Conservation (phyloP, 2,797 vertebrate species). For the Channallabes apus region DNA sequence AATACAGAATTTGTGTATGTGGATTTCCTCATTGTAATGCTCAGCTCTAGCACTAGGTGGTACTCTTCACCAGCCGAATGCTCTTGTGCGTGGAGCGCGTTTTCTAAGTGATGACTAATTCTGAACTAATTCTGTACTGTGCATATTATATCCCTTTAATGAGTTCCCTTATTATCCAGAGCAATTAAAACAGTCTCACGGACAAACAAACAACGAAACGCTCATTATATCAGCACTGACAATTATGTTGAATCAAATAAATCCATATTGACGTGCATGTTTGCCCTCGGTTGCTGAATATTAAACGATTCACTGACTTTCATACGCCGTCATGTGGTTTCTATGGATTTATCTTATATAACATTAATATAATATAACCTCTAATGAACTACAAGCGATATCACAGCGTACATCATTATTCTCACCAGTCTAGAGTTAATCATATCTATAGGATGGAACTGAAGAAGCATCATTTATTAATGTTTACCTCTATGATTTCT, state of each 20-base stretch:
- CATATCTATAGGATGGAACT: not conserved
- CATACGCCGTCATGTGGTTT: not conserved
- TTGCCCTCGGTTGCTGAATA: not conserved
- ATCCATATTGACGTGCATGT: conserved; percentile 18
- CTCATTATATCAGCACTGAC: conserved; percentile 20
- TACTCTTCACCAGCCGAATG: conserved; percentile 23
- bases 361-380: conserved; percentile 2
- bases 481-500: too few relatives aligned
- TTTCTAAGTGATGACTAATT: conserved; percentile 17
- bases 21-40: not conserved
- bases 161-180: conserved; percentile 33
- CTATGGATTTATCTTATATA: not conserved
- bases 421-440: not conserved
- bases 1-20: not conserved
- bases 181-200: conserved; percentile 38
- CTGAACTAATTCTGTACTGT: conserved; percentile 31
- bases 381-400: not conserved
- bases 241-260: conserved; percentile 8
- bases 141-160: conserved; percentile 35
- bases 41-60: conserved; percentile 12
- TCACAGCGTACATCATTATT: not conserved
- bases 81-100: too few relatives aligned
- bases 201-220: conserved; percentile 33
- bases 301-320: not conserved
- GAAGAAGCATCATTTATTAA: not conserved